These are phyloP conservation scores for Monopis laevigella DNA, from an alignment of 2,888 invertebrate species.

Conservation along the genomic window DNA sequence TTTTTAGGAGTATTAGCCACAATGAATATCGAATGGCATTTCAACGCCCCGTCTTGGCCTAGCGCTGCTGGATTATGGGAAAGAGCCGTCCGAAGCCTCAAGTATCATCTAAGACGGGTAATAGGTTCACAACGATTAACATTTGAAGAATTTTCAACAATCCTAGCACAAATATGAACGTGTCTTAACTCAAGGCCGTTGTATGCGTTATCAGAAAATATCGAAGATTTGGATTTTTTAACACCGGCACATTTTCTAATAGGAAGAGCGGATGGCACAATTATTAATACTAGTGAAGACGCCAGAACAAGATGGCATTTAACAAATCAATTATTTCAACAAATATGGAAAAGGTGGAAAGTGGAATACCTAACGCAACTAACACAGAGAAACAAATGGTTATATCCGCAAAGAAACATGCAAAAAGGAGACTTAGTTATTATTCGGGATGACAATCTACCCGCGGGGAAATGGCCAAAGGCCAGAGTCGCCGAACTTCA, in stretches of 20 bases:
- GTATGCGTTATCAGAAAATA: slow-evolving; percentile 20
- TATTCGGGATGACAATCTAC: slow-evolving; percentile 21
- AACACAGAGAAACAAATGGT: slow-evolving; percentile 21
- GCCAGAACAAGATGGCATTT: slow-evolving; percentile 22
- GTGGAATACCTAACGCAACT: slow-evolving; percentile 21
- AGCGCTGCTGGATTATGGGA: slow-evolving; percentile 18
- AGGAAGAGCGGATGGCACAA: slow-evolving; percentile 13
- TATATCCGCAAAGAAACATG: slow-evolving; percentile 16
- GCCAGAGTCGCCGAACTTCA: slow-evolving; percentile 19
- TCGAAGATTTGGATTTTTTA: slow-evolving; percentile 20
- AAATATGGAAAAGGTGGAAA: slow-evolving; percentile 17
- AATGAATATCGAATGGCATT: slow-evolving; percentile 18
- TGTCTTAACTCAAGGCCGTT: slow-evolving; percentile 22
- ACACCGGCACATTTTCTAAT: slow-evolving; percentile 22
- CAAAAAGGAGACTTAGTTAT: slow-evolving; percentile 21
- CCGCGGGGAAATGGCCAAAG: slow-evolving; percentile 21
- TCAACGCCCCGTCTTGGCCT: slow-evolving; percentile 18
- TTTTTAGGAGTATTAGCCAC: slow-evolving; percentile 12
- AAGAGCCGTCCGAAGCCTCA: slow-evolving; percentile 14
- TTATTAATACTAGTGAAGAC: slow-evolving; percentile 20
- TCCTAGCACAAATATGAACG: slow-evolving; percentile 22
- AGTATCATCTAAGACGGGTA: slow-evolving; percentile 20
- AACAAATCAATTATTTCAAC: slow-evolving; percentile 21
- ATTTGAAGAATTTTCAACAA: slow-evolving; percentile 21
- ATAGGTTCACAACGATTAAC: slow-evolving; percentile 22